Evolutionary conservation across 2,888 invertebrate species (phyloP).

Genomic region (Pollenia labialis): DNA sequence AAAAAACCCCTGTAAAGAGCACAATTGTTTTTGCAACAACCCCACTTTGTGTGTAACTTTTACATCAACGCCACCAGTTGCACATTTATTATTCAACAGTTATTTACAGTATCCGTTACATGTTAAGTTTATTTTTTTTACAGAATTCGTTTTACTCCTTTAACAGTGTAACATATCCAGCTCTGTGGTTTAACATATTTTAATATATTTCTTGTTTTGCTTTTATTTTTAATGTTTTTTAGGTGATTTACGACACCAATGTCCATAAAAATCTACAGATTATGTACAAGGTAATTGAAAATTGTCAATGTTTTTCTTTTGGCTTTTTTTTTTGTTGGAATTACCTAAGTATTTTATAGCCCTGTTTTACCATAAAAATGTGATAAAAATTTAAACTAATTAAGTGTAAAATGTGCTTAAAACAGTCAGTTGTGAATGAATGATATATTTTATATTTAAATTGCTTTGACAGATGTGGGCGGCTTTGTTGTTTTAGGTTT

Average conservation of each 20-base stretch:
- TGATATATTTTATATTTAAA: slow-evolving; percentile 28
- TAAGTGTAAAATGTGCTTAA: slow-evolving; percentile 67
- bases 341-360: slow-evolving; percentile 55
- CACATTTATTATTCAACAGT: slow-evolving; percentile 77
- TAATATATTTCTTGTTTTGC: not conserved
- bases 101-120: slow-evolving; percentile 40
- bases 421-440: slow-evolving; percentile 34
- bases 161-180: slow-evolving; percentile 10
- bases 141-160: not conserved
- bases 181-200: slow-evolving; percentile 57
- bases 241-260: slow-evolving; percentile 67
- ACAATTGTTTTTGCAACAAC: not conserved
- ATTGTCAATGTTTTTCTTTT: slow-evolving; percentile 39
- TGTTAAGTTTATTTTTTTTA: slow-evolving; percentile 4
- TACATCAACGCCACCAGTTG: slow-evolving; percentile 74
- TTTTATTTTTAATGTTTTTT: slow-evolving; percentile 21
- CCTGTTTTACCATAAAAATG: slow-evolving; percentile 68
- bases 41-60: not conserved
- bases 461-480: slow-evolving; percentile 35
- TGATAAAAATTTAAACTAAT: slow-evolving; percentile 70
- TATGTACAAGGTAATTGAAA: slow-evolving; percentile 69
- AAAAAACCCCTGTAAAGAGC: not conserved
- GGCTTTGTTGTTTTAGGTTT: not conserved
- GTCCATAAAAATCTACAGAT: slow-evolving; percentile 67
- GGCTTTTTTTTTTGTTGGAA: not conserved